Percentiles rank a stretch among this genome's conserved stretches.
Evolutionary conservation across 30 jellyfish, hydroid and myxozoan species (phyloP).

Genomic region (Catostylus mosaicus): DNA sequence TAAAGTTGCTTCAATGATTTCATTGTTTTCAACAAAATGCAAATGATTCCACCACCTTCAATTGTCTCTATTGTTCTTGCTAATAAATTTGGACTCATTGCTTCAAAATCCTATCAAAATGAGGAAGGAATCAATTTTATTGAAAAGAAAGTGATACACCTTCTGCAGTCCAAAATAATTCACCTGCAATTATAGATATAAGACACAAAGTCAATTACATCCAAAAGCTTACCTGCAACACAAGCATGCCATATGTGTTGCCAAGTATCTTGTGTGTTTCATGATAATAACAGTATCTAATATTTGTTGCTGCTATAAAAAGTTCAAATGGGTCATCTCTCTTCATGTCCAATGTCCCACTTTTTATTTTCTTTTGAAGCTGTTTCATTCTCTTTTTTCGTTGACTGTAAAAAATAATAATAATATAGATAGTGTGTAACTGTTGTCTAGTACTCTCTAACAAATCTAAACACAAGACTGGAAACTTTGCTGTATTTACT

Average conservation of each 20-base stretch:
- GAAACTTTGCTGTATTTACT: too few relatives aligned
- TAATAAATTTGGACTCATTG: constrained; percentile 92
- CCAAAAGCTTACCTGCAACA: constrained; percentile 76
- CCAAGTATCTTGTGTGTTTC: constrained; percentile 98
- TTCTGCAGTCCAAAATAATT: too few relatives aligned
- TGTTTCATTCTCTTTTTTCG: constrained; percentile 95
- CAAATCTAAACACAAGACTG: too few relatives aligned
- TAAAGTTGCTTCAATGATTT: constrained; percentile 83
- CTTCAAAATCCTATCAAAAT: constrained; percentile 92
- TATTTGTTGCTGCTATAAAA: constrained; percentile 92
- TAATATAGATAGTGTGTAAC: background rate
- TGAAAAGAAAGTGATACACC: background rate
- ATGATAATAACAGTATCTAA: constrained; percentile 87
- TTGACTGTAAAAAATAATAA: constrained; percentile 54
- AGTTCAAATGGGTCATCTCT: constrained; percentile 96
- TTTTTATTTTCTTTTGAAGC: constrained; percentile 83
- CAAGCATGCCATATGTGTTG: constrained; percentile 96
- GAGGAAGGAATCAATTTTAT: too few relatives aligned
- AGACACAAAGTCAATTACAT: too few relatives aligned
- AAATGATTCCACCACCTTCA: constrained; percentile 98
- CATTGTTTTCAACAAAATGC: constrained; percentile 89
- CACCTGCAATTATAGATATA: background rate
- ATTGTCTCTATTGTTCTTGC: constrained; percentile 99
- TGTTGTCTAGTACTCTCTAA: too few relatives aligned
- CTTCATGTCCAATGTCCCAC: constrained; percentile 92